Evolutionary conservation across 2,113 vertebrate genomes (phyloP), one percentile per base, ranked within the genome.

Genomic region (Tachycineta bicolor): DNA sequence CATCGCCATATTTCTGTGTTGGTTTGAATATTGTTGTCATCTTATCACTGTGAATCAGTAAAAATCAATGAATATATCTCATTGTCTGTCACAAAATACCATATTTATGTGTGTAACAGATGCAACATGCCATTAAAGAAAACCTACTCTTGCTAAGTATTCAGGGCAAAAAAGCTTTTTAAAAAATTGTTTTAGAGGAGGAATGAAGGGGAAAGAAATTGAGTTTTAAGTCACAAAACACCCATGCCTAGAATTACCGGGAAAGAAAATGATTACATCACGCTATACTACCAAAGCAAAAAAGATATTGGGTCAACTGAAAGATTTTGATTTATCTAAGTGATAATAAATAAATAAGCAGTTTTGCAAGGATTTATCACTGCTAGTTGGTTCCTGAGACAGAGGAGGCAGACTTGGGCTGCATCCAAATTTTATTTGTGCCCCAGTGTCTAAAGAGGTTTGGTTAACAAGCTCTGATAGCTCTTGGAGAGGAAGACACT

Each of bases 41-140:
- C 62, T 63, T 11, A 7, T n/a, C 7, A 33, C 19, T 34, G 25
- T 52, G 37, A 73, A 76, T 69, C 31, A 39, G 11, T 41, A 75
- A 75, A 71, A 85, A 73, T 25, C 24, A 49, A 56, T 31, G 0
- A 23, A 9, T 55, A 24, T 52, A 44, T 82, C 37, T 68, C 28
- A 13, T 10, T 37, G 2, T 24, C 14, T 53, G 23, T 52, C 16
- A 33, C 26, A 22, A 14, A 26, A 6, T 14, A 22, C 28, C 44
- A 18, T 44, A 64, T 76, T 85, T 64, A 55, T 67, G 12, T 9
- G 10, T 28, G 5, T 29, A 19, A n/a, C 7, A 29, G 18, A 19
- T 63, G 25, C 2, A 21, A 52, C 0, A 1, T 0, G 1, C 11
- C 58, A 3, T 50, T 73, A 62, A 43, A 80, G 12, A 4, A 77